These are phyloP conservation scores for Myotis davidii DNA, from an alignment of 2,113 vertebrate genomes.

Conservation along the genomic window DNA sequence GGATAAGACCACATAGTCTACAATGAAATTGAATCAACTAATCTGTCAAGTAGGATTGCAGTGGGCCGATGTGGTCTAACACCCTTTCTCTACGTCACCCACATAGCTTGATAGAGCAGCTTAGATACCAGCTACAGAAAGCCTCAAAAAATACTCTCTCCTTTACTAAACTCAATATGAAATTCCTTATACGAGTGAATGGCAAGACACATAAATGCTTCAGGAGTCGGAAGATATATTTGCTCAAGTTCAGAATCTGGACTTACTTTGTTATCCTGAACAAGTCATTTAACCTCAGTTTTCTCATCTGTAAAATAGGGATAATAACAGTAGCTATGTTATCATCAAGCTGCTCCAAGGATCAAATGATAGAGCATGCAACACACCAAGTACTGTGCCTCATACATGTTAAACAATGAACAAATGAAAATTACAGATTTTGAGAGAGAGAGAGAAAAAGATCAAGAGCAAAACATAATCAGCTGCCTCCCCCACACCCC, in stretches of 20 bases:
- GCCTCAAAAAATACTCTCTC: background rate
- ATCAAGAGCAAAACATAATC: background rate
- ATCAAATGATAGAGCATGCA: background rate
- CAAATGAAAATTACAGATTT: background rate
- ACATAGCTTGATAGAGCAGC: background rate
- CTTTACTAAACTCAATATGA: background rate
- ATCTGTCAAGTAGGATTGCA: background rate
- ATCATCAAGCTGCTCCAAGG: background rate
- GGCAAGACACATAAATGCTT: background rate
- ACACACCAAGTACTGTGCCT: background rate
- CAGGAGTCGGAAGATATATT: background rate
- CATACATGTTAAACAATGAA: background rate
- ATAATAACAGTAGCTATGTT: background rate
- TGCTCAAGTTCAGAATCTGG: background rate
- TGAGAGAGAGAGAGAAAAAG: background rate
- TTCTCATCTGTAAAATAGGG: constrained; percentile 28
- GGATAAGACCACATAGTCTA: background rate
- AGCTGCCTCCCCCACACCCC: no score
- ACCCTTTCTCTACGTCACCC: background rate
- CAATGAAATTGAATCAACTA: background rate
- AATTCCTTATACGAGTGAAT: background rate
- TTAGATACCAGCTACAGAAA: background rate
- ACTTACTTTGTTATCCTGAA: background rate
- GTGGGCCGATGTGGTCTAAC: background rate
- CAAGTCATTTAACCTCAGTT: constrained; percentile 26